Percentiles rank a stretch among this genome's conserved stretches.
Evolutionary conservation across 2,888 invertebrate species (phyloP).

Genomic region (Syrphus vitripennis): DNA sequence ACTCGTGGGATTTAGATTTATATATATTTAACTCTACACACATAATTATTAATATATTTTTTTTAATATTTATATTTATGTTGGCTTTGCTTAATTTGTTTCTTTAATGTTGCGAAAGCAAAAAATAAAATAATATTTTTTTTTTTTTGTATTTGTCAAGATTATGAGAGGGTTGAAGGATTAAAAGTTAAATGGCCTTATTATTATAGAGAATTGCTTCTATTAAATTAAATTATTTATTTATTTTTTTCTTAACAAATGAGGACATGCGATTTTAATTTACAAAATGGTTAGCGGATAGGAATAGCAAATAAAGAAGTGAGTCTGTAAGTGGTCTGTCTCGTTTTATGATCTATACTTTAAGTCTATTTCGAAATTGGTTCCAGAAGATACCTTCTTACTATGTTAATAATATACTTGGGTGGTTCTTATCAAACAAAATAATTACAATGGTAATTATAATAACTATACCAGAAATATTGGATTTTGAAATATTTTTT

Average conservation of each 20-base stretch:
- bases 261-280: background rate
- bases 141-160: background rate
- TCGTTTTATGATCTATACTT: too few relatives aligned
- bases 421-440: too few relatives aligned
- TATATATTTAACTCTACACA: conserved; percentile 72
- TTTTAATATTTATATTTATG: conserved; percentile 67
- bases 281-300: too few relatives aligned
- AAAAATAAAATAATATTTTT: conserved; percentile 25
- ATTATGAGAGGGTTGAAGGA: background rate
- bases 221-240: background rate
- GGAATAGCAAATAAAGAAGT: too few relatives aligned
- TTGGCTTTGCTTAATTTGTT: conserved; percentile 63
- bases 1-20: conserved; percentile 61
- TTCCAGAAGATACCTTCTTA: too few relatives aligned
- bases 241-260: background rate
- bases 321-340: too few relatives aligned
- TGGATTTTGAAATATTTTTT: too few relatives aligned
- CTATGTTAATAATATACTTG: too few relatives aligned
- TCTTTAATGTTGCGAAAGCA: conserved; percentile 73
- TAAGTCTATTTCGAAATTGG: too few relatives aligned
- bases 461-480: too few relatives aligned
- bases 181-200: conserved; percentile 6
- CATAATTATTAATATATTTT: conserved; percentile 70
- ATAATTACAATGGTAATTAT: too few relatives aligned
- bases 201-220: background rate